Base-by-base conservation (phyloP, 1,140 invertebrate species). In the Hyphantria cunea region DNA sequence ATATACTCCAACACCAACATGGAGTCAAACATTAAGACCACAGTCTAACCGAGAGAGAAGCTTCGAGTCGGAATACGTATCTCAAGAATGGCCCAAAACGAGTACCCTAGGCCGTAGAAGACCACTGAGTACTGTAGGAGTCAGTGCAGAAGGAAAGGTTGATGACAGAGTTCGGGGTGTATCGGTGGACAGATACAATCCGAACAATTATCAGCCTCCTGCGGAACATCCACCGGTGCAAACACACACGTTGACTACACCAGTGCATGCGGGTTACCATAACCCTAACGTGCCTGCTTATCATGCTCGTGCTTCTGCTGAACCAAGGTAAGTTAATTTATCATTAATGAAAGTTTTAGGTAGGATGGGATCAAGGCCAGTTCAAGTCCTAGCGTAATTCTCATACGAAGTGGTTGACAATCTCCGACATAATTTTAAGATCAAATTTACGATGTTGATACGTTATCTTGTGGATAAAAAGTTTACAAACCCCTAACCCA, bases 11-110 rank as follows among this genome's bases (percentile, higher is more conserved):
- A 80, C 81, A 10, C 81, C 81, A 6, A 79, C 77, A n/a, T 91
- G 91, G 91, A 92, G 86, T 59, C 91, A 92, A 68, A 91, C 91
- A 0, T 59, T 92, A 47, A 75, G 84, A 54, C 89, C 91, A 7
- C 78, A 80, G 31, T 81, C 90, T 6, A 90, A 81, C 74, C 80
- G 84, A 37, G 89, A 92, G 62, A 86, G 88, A 68, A 91, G 84
- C 68, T 86, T 85, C 12, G 91, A 92, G 64, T 81, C 86, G 0
- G 82, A 88, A 45, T 88, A 78, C 61, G 76, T 80, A 47, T 78
- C 86, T 37, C 86, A 90, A 52, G 87, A 91, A 51, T 86, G 83
- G 82, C 79, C 84, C 32, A 92, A 87, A 65, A 81, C 84, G 0
- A 86, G 80, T 11, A 89, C 87, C 45, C 53, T 90, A 15, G 86